Evolutionary conservation across 2,113 vertebrate genomes (phyloP).

Genomic region (Xyliphius kryptos): DNA sequence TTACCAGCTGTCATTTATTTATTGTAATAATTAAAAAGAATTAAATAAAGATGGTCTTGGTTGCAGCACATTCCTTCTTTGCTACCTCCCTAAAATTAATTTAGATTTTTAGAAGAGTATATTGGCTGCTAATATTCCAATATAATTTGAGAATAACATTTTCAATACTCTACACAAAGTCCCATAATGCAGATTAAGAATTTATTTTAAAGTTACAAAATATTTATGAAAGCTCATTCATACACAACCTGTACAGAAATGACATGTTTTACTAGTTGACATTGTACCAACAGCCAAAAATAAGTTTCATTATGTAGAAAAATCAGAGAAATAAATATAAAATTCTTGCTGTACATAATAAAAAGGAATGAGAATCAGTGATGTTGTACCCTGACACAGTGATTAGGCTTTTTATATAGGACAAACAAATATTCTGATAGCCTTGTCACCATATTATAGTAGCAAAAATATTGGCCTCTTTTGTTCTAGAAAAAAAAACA

Average conservation of each 20-base stretch:
- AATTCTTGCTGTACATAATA: slow-evolving; percentile 73
- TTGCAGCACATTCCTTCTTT: too few species aligned
- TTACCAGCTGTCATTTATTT: too few species aligned
- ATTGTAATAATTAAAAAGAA: too few species aligned
- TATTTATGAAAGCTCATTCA: slow-evolving; percentile 70
- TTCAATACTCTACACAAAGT: too few species aligned
- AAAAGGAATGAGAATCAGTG: slow-evolving; percentile 76
- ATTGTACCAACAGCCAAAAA: slow-evolving; percentile 83
- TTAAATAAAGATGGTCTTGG: too few species aligned
- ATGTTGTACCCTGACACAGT: slow-evolving; percentile 85
- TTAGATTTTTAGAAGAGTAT: too few species aligned
- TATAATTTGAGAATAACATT: too few species aligned
- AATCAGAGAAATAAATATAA: slow-evolving; percentile 70
- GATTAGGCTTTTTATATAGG: slow-evolving; percentile 78
- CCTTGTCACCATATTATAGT: slow-evolving; percentile 81
- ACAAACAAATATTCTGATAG: slow-evolving; percentile 70
- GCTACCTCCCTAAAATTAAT: too few species aligned
- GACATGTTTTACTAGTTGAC: slow-evolving; percentile 91
- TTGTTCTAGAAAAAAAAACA: slow-evolving; percentile 89
- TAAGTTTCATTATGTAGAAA: slow-evolving; percentile 97
- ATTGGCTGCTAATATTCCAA: too few species aligned
- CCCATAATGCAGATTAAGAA: slow-evolving; percentile 42
- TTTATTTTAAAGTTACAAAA: slow-evolving; percentile 62
- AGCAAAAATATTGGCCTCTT: slow-evolving; percentile 96
- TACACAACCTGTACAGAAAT: slow-evolving; percentile 95